phyloP scores from a whole-genome alignment of 2,113 vertebrate genomes.

The Alosa alosa region DNA sequence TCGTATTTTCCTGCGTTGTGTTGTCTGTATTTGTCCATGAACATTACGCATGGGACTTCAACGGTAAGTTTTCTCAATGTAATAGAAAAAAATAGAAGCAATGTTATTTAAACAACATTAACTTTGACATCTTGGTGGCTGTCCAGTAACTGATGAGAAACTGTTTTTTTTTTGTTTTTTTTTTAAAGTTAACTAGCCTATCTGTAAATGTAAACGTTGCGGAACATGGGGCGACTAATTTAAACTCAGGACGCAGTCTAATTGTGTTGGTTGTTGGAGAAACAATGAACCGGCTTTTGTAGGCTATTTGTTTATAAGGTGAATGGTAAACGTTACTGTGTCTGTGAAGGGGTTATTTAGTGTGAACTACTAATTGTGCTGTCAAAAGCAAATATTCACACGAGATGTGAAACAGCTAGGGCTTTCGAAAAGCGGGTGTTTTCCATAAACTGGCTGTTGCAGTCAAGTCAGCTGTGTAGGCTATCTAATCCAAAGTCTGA shows the following conservation, averaged over 20 bases:
- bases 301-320: not conserved
- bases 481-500: not conserved
- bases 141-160: too few species aligned
- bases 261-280: not conserved
- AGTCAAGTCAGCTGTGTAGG: not conserved
- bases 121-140: too few species aligned
- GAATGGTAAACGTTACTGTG: not conserved
- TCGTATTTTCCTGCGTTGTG: not conserved
- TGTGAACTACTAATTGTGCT: not conserved
- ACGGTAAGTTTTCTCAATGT: not conserved
- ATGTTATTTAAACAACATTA: not conserved
- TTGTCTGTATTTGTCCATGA: not conserved
- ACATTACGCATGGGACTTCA: not conserved
- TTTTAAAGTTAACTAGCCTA: too few species aligned
- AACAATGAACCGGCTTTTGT: not conserved
- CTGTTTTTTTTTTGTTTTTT: too few species aligned
- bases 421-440: not conserved
- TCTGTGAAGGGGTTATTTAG: not conserved
- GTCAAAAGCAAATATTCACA: not conserved
- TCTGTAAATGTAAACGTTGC: not conserved
- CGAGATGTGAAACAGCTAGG: not conserved
- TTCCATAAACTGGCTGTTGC: not conserved
- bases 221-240: not conserved
- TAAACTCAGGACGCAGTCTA: not conserved
- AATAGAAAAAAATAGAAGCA: not conserved